These are phyloP conservation scores for Bothrops jararaca DNA, from an alignment of 2,113 vertebrate species.

Conservation along the genomic window DNA sequence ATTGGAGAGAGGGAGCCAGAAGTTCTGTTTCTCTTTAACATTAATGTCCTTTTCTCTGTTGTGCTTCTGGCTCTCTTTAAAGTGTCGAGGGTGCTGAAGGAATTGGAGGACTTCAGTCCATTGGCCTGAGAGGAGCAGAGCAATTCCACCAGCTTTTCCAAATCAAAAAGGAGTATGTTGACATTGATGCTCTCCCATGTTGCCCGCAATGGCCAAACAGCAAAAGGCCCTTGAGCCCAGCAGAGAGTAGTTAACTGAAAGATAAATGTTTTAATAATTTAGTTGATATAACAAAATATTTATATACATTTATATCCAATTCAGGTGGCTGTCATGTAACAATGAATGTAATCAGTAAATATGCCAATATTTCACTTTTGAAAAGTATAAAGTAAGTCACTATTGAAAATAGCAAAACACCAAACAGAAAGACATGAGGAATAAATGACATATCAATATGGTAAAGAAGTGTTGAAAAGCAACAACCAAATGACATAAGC, in stretches of 20 bases:
- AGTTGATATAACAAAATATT: neutral
- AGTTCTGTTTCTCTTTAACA: slow-evolving; percentile 67
- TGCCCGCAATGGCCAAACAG: slow-evolving; percentile 66
- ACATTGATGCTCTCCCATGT: slow-evolving; percentile 61
- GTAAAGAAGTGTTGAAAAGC: neutral
- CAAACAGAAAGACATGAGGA: neutral
- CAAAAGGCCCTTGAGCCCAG: slow-evolving; percentile 56
- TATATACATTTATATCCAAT: neutral
- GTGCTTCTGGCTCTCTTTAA: slow-evolving; percentile 67
- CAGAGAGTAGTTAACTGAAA: slow-evolving; percentile 48
- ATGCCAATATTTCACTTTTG: neutral
- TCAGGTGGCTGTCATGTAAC: neutral
- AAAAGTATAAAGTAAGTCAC: neutral
- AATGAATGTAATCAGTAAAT: neutral
- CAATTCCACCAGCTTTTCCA: slow-evolving; percentile 69
- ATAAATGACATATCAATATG: neutral
- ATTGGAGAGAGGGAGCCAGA: slow-evolving; percentile 22
- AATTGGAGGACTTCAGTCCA: slow-evolving; percentile 54
- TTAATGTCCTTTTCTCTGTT: slow-evolving; percentile 63
- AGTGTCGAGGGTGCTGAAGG: slow-evolving; percentile 53
- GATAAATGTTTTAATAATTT: neutral
- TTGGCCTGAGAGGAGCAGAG: slow-evolving; percentile 50
- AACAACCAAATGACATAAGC: neutral
- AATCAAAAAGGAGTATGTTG: slow-evolving; percentile 74
- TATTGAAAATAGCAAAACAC: neutral